Conservation (phyloP, 2,797 vertebrate species). For the Tachyglossus aculeatus region DNA sequence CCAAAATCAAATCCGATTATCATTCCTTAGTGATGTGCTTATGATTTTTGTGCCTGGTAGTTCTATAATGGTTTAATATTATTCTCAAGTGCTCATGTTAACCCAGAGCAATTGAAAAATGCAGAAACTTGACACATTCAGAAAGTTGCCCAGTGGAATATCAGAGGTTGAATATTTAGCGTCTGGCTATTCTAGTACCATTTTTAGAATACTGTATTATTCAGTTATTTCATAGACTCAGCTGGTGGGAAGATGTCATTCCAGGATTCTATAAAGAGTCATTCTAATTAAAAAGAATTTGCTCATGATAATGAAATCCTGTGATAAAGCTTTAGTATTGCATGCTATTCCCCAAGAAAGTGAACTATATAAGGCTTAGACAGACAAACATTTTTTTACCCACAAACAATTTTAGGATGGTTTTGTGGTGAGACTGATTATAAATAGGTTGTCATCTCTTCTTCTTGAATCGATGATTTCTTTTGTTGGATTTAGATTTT, state of each 20-base stretch:
- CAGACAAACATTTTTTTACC: background rate
- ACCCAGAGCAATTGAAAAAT: background rate
- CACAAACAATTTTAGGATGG: constrained; percentile 43
- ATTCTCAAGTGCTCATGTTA: background rate
- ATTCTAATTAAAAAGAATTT: constrained; percentile 27
- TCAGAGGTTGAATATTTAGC: background rate
- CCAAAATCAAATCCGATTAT: background rate
- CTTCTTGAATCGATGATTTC: constrained; percentile 48
- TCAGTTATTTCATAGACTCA: background rate
- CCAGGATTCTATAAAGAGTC: background rate
- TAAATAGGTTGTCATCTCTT: constrained; percentile 47
- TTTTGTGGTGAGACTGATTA: constrained; percentile 38
- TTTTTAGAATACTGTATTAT: background rate
- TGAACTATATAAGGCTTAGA: background rate
- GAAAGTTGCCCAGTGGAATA: background rate
- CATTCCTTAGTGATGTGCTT: background rate
- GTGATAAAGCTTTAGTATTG: constrained; percentile 18
- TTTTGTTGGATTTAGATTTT: constrained; percentile 54
- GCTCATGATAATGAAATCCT: constrained; percentile 17
- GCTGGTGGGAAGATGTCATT: background rate
- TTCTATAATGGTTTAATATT: background rate
- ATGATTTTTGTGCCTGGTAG: background rate
- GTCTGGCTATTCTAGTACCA: background rate
- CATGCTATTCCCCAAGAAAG: constrained; percentile 18
- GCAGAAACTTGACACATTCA: background rate